These are phyloP conservation scores for Rhinolophus sinicus DNA, from an alignment of 2,113 vertebrate species.

Conservation along the genomic window DNA sequence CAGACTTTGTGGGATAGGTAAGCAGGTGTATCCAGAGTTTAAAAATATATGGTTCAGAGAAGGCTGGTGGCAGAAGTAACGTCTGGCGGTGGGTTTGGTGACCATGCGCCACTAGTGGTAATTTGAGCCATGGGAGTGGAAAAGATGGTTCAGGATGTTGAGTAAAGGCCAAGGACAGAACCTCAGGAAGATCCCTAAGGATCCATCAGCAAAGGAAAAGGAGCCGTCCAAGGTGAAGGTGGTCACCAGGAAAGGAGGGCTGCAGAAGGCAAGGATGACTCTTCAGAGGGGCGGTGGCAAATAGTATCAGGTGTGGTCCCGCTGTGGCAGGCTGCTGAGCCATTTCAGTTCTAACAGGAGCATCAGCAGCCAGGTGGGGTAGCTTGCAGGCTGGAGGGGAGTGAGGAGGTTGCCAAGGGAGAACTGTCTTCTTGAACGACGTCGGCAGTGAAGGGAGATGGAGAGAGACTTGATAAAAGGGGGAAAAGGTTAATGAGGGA, in stretches of 20 bases:
- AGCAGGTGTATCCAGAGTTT: neutral
- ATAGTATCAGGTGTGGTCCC: neutral
- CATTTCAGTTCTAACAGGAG: neutral
- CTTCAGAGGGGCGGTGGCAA: neutral
- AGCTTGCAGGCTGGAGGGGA: neutral
- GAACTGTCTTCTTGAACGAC: neutral
- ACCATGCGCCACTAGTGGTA: neutral
- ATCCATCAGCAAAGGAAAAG: neutral
- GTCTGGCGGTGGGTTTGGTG: neutral
- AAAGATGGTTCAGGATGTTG: neutral
- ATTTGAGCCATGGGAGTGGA: neutral
- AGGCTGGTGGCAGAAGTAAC: neutral
- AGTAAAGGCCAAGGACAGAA: neutral
- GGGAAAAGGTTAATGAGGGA: neutral
- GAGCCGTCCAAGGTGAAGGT: neutral
- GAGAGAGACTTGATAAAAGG: neutral
- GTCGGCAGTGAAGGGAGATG: neutral
- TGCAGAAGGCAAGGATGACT: neutral
- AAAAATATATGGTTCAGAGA: neutral
- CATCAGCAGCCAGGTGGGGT: neutral
- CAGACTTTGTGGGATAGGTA: neutral
- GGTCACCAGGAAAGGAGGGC: neutral
- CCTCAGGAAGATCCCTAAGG: neutral
- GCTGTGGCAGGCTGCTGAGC: neutral
- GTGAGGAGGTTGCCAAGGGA: too few relatives aligned